phyloP scores from a whole-genome alignment of 2,113 vertebrate genomes.

The Coregonus clupeaformis region DNA sequence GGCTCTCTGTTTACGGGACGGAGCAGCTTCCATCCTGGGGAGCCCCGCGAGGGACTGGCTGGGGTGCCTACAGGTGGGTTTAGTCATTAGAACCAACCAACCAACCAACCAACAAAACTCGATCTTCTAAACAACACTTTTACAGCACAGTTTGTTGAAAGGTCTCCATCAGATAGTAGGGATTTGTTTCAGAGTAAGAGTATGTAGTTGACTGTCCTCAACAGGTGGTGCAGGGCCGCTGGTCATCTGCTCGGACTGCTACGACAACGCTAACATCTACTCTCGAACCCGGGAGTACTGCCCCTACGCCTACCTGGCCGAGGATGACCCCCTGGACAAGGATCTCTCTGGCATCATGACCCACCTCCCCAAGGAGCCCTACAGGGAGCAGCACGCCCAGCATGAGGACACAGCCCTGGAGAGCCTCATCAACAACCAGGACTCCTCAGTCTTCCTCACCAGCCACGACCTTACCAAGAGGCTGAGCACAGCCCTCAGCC shows the following conservation, averaged over 20 bases:
- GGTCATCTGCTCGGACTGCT: slow-evolving; percentile 96
- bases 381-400: slow-evolving; percentile 29
- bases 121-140: background rate
- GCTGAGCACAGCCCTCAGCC: slow-evolving; percentile 60
- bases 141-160: background rate
- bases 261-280: slow-evolving; percentile 95
- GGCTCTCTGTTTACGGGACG: slow-evolving; percentile 73
- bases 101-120: too few species aligned
- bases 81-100: too few species aligned
- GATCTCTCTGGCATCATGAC: slow-evolving; percentile 71
- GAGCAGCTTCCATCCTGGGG: slow-evolving; percentile 72
- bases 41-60: slow-evolving; percentile 53
- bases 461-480: slow-evolving; percentile 68
- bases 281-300: slow-evolving; percentile 87
- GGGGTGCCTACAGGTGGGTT: too few species aligned
- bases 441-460: slow-evolving; percentile 73
- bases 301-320: slow-evolving; percentile 77
- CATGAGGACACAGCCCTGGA: slow-evolving; percentile 69
- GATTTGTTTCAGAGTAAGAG: too few species aligned
- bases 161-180: too few species aligned
- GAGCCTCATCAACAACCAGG: slow-evolving; percentile 71
- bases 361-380: slow-evolving; percentile 69
- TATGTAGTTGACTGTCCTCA: slow-evolving; percentile 22
- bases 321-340: slow-evolving; percentile 84
- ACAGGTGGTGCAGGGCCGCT: slow-evolving; percentile 72